These are phyloP conservation scores for Troides oblongomaculatus DNA, from an alignment of 2,888 invertebrate genomes.

Conservation along the genomic window DNA sequence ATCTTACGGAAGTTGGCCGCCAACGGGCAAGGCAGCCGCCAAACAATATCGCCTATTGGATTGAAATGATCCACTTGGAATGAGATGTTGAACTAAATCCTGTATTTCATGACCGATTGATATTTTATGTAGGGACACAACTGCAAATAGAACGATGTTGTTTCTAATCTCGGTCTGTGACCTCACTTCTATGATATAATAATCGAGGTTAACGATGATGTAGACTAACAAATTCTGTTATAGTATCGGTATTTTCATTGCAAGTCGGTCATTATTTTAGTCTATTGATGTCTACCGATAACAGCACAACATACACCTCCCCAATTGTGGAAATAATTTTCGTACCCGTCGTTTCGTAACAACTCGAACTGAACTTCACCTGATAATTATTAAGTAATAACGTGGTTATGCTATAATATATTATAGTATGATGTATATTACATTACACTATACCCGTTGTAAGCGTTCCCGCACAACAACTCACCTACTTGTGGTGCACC, in stretches of 20 bases:
- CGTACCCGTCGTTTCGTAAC: too few species aligned
- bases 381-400: too few species aligned
- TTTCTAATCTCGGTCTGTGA: constrained; percentile 11
- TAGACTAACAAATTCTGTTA: background rate
- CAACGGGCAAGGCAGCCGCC: constrained; percentile 30
- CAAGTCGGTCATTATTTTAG: background rate
- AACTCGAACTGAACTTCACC: too few species aligned
- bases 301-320: too few species aligned
- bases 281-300: too few species aligned
- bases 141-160: constrained; percentile 36
- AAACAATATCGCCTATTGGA: constrained; percentile 27
- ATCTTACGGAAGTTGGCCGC: constrained; percentile 44
- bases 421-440: too few species aligned
- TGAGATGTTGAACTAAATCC: constrained; percentile 30
- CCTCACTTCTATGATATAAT: constrained; percentile 28
- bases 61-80: constrained; percentile 29
- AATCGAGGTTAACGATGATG: constrained; percentile 4
- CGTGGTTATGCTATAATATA: too few species aligned
- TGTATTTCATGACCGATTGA: constrained; percentile 39
- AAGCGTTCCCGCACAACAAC: too few species aligned
- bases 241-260: background rate
- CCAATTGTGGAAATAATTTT: too few species aligned
- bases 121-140: constrained; percentile 39
- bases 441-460: too few species aligned
- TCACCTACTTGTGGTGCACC: too few species aligned